Conservation (phyloP, 2,888 invertebrate species). For the Saturnia pavonia region DNA sequence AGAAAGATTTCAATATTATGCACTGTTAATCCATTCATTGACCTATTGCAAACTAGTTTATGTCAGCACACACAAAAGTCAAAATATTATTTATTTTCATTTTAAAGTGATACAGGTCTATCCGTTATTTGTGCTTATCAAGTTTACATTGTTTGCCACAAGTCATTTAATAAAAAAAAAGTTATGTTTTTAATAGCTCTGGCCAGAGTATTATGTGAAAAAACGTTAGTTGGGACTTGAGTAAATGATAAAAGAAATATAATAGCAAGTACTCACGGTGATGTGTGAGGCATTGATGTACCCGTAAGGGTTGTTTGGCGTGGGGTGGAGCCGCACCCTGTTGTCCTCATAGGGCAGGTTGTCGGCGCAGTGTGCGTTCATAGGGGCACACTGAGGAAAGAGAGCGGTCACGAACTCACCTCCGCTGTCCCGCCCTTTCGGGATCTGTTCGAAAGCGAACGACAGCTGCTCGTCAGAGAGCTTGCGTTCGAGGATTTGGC, state of each 20-base stretch:
- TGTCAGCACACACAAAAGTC: too few species aligned
- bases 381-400: slow-evolving; percentile 85
- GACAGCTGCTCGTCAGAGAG: slow-evolving; percentile 88
- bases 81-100: too few species aligned
- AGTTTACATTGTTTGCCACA: too few species aligned
- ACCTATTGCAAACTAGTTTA: too few species aligned
- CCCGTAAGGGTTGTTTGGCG: slow-evolving; percentile 91
- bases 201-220: not conserved
- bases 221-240: not conserved
- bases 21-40: too few species aligned
- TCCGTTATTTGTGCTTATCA: too few species aligned
- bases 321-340: slow-evolving; percentile 90
- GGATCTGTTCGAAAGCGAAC: slow-evolving; percentile 93
- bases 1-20: too few species aligned
- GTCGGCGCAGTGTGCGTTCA: slow-evolving; percentile 83
- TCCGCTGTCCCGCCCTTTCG: slow-evolving; percentile 86
- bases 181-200: too few species aligned
- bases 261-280: slow-evolving; percentile 79
- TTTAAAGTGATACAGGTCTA: too few species aligned
- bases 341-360: slow-evolving; percentile 96
- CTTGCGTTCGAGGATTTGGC: slow-evolving; percentile 74
- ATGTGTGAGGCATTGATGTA: slow-evolving; percentile 97
- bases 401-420: slow-evolving; percentile 88
- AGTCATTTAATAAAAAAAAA: too few species aligned
- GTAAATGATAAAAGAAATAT: not conserved